These are phyloP conservation scores for Isichthys henryi DNA, from an alignment of 2,113 vertebrate genomes.

Conservation along the genomic window DNA sequence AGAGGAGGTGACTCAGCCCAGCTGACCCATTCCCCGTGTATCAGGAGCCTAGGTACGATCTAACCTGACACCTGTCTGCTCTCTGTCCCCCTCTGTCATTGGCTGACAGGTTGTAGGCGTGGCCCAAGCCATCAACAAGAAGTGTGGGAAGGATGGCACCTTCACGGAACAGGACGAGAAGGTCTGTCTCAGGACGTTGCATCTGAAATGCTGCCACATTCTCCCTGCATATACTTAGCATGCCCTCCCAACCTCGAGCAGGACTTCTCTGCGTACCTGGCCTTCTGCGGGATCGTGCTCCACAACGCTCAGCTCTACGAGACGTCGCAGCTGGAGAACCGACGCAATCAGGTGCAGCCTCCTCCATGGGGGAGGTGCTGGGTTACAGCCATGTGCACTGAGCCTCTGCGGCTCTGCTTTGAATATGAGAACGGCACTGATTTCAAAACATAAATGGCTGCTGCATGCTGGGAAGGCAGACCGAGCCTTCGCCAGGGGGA, in stretches of 20 bases:
- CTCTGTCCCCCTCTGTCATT: slow-evolving; percentile 13
- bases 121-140: slow-evolving; percentile 97
- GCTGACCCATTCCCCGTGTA: background rate
- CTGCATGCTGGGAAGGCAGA: background rate
- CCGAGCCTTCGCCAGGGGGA: background rate
- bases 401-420: background rate
- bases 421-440: background rate
- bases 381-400: background rate
- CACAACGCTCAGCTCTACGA: slow-evolving; percentile 95
- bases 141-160: slow-evolving; percentile 73
- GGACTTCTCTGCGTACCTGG: slow-evolving; percentile 90
- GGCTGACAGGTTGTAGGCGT: slow-evolving; percentile 86
- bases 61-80: background rate
- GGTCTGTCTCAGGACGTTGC: slow-evolving; percentile 51
- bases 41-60: background rate
- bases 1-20: slow-evolving; percentile 72
- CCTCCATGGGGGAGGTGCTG: background rate
- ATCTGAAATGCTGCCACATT: background rate
- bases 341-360: slow-evolving; percentile 76
- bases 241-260: slow-evolving; percentile 35
- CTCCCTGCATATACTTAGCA: background rate
- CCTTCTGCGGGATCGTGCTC: slow-evolving; percentile 94
- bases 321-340: slow-evolving; percentile 88
- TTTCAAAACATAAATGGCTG: background rate
- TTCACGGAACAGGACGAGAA: slow-evolving; percentile 97